Evolutionary conservation across 2,888 invertebrate genomes (phyloP).

Genomic region (Drosophila infuscata): DNA sequence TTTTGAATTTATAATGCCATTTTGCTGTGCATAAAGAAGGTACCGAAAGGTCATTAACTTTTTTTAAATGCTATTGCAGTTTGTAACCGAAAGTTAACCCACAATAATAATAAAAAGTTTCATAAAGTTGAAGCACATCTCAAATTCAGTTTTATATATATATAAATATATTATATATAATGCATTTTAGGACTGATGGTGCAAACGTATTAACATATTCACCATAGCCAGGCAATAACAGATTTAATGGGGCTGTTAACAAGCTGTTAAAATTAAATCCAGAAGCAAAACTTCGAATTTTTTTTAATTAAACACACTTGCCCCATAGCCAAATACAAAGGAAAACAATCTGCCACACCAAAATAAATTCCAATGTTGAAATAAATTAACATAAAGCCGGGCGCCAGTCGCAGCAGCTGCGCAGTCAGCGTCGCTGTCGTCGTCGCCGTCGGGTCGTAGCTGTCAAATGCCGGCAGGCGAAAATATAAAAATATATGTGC

Average conservation of each 20-base stretch:
- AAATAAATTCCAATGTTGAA: slow-evolving; percentile 59
- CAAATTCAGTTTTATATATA: neutral
- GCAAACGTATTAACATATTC: neutral
- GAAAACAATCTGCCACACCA: slow-evolving; percentile 47
- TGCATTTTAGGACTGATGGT: neutral
- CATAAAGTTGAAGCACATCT: neutral
- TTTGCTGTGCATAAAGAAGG: neutral
- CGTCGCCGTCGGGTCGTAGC: slow-evolving; percentile 48
- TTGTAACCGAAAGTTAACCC: neutral
- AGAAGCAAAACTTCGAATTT: slow-evolving; percentile 26
- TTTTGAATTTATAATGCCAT: neutral
- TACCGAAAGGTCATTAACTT: neutral
- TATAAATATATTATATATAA: neutral
- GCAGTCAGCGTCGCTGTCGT: slow-evolving; percentile 20
- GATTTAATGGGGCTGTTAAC: slow-evolving; percentile 8
- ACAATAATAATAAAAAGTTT: neutral
- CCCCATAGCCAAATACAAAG: slow-evolving; percentile 8
- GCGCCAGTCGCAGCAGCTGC: slow-evolving; percentile 22
- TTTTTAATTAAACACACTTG: slow-evolving; percentile 53
- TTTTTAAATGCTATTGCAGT: neutral
- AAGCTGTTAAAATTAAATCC: neutral
- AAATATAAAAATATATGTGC: slow-evolving; percentile 74
- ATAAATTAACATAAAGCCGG: slow-evolving; percentile 75
- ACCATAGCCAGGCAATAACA: neutral
- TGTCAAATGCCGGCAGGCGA: slow-evolving; percentile 73